A percentile compares a stretch with the other conserved stretches of the same genome.
Evolutionary conservation across 2,888 invertebrate genomes (phyloP).

Genomic region (Diploptera punctata): DNA sequence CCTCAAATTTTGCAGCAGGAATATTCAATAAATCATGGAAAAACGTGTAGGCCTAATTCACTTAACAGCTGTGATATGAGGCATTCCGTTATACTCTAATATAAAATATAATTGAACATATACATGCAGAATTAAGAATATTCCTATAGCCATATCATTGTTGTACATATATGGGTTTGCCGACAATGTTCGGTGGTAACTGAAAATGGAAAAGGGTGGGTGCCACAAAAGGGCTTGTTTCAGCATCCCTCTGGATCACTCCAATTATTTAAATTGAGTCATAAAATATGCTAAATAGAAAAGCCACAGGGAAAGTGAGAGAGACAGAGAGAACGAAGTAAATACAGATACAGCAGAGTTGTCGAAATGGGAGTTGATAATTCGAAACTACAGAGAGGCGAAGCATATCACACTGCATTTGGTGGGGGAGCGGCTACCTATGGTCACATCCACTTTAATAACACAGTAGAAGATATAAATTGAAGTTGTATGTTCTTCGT

Average conservation of each 20-base stretch:
- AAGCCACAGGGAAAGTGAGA: slow-evolving; percentile 32
- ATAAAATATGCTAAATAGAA: slow-evolving; percentile 41
- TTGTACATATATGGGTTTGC: too few species aligned
- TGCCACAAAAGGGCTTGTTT: slow-evolving; percentile 32
- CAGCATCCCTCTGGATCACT: slow-evolving; percentile 21
- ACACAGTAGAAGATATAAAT: background rate
- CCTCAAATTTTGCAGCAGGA: too few species aligned
- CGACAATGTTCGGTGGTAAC: background rate
- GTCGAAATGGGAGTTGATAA: slow-evolving; percentile 11
- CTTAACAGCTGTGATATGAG: too few species aligned
- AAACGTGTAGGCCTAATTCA: too few species aligned
- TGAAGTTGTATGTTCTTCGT: background rate
- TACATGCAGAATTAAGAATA: too few species aligned
- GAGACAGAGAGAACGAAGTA: background rate
- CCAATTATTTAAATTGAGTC: slow-evolving; percentile 41
- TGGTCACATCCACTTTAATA: background rate
- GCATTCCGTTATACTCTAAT: too few species aligned
- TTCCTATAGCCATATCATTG: too few species aligned
- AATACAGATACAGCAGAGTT: background rate
- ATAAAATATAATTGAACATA: too few species aligned
- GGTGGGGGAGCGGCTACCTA: background rate
- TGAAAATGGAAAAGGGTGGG: background rate
- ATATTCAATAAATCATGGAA: too few species aligned
- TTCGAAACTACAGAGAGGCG: background rate
- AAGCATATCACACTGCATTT: too few species aligned